Evolutionary conservation across 1,140 invertebrate species (phyloP), one percentile per base, ranked within the genome.

Genomic region (Cepaea nemoralis): DNA sequence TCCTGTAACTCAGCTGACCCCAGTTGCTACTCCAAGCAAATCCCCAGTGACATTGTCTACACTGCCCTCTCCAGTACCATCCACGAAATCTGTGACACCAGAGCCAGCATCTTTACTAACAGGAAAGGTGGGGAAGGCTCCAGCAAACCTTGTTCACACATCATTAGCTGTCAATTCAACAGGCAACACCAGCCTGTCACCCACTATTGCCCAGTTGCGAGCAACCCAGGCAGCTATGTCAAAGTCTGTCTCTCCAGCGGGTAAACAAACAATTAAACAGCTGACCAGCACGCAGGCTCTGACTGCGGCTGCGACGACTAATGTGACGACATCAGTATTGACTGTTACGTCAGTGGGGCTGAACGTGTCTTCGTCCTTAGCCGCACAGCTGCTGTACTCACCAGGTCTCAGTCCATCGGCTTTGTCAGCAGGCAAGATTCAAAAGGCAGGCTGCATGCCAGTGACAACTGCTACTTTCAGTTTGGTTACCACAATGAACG

Each of bases 401-500:
- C 48, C 78, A 35, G 67, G 67, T 42, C 31, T 80, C 0, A 80
- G 37, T 24, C 40, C 31, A 2, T n/a, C 69, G 12, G 42, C 37
- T 33, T 22, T 73, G 5, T n/a, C 27, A n/a, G 48, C 67, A 19
- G 40, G 66, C 8, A 70, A 39, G 63, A 27, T 42, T n/a, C 77
- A 79, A 12, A 80, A 78, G 59, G 40, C 77, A 40, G 63, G 77
- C 37, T 71, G 45, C 37, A 27, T 35, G 16, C 78, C 78, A 10
- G 24, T 42, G 5, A 55, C 45, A n/a, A 55, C 67, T 50, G 78
- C 69, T 40, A 80, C 78, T 48, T 80, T 80, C 37, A 80, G 69
- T 73, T 42, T 80, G 19, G 78, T 80, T 1, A 80, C 78, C n/a
- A 80, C 78, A 6, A 70, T 80, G 66, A 80, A 80, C 73, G 45